A percentile compares a stretch with the other conserved stretches of the same genome.
phyloP scores from a whole-genome alignment of 2,888 invertebrate species.

The Tachystola acroxantha region DNA sequence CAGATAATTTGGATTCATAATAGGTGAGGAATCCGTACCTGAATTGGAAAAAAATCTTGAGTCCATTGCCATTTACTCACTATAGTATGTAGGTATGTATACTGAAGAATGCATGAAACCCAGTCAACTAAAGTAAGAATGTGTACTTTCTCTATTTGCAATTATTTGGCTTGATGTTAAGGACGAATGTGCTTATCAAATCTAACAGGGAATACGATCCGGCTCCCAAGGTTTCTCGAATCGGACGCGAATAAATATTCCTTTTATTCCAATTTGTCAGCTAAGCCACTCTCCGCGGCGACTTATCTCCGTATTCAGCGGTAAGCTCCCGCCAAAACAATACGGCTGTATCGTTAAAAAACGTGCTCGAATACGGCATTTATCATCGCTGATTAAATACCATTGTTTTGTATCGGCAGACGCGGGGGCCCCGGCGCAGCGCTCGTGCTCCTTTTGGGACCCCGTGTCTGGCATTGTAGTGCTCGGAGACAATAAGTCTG shows the following conservation, averaged over 20 bases:
- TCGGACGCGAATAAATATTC: slow-evolving; percentile 71
- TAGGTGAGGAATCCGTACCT: no score
- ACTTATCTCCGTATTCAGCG: slow-evolving; percentile 73
- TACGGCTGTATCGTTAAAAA: slow-evolving; percentile 76
- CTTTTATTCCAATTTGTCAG: slow-evolving; percentile 79
- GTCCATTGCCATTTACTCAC: no score
- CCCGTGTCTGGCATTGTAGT: slow-evolving; percentile 68
- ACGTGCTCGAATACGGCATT: slow-evolving; percentile 76
- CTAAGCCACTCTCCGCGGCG: slow-evolving; percentile 73
- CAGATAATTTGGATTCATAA: no score
- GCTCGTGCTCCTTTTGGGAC: slow-evolving; percentile 63
- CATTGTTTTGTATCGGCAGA: slow-evolving; percentile 76
- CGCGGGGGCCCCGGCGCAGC: slow-evolving; percentile 52
- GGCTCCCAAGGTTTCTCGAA: neutral
- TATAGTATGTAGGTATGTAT: no score
- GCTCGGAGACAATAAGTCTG: slow-evolving; percentile 76
- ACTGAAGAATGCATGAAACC: no score
- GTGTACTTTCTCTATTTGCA: no score
- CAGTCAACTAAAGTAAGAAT: no score
- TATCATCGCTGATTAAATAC: slow-evolving; percentile 79
- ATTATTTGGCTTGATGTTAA: no score
- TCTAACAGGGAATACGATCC: no score
- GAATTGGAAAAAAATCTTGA: no score
- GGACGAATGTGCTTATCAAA: no score
- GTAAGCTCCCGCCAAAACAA: slow-evolving; percentile 77